A percentile compares a stretch with the other conserved stretches of the same genome.
phyloP scores from a whole-genome alignment of 1,140 invertebrate species.

The Archegozetes longisetosus region DNA sequence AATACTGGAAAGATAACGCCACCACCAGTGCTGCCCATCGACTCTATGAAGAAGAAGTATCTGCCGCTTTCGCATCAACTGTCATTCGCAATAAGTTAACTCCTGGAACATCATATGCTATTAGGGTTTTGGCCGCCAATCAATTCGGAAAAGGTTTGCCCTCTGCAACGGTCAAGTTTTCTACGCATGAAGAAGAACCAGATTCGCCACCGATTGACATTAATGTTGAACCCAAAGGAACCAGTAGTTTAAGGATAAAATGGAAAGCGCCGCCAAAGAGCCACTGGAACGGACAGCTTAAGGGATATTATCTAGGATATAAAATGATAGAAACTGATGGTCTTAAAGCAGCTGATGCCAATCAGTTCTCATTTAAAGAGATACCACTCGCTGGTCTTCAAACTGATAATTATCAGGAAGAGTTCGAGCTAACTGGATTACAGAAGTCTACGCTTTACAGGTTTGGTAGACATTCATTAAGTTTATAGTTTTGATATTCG shows the following conservation, averaged over 20 bases:
- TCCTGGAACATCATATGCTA: slow-evolving; percentile 82
- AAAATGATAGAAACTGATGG: slow-evolving; percentile 9
- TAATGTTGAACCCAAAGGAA: background rate
- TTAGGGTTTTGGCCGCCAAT: slow-evolving; percentile 82
- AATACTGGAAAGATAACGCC: slow-evolving; percentile 21
- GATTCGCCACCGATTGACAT: slow-evolving; percentile 15
- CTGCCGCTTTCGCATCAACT: background rate
- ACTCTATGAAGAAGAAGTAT: slow-evolving; percentile 5
- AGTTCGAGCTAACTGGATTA: slow-evolving; percentile 19
- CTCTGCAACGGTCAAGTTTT: slow-evolving; percentile 75
- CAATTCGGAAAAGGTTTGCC: slow-evolving; percentile 78
- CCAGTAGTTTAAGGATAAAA: background rate
- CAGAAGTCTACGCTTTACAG: slow-evolving; percentile 19
- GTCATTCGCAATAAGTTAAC: slow-evolving; percentile 36
- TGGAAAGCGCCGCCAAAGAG: slow-evolving; percentile 25
- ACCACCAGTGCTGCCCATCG: background rate
- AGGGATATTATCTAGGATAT: slow-evolving; percentile 29
- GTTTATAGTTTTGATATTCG: background rate
- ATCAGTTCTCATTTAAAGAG: slow-evolving; percentile 66
- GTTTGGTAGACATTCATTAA: background rate
- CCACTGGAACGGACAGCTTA: slow-evolving; percentile 25
- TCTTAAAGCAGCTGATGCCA: background rate
- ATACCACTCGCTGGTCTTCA: background rate
- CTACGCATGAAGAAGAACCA: slow-evolving; percentile 69
- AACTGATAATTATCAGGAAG: slow-evolving; percentile 16